Evolutionary conservation across 2,888 invertebrate species (phyloP), one percentile per base, ranked within the genome.

Genomic region (Drosophila diplacantha): DNA sequence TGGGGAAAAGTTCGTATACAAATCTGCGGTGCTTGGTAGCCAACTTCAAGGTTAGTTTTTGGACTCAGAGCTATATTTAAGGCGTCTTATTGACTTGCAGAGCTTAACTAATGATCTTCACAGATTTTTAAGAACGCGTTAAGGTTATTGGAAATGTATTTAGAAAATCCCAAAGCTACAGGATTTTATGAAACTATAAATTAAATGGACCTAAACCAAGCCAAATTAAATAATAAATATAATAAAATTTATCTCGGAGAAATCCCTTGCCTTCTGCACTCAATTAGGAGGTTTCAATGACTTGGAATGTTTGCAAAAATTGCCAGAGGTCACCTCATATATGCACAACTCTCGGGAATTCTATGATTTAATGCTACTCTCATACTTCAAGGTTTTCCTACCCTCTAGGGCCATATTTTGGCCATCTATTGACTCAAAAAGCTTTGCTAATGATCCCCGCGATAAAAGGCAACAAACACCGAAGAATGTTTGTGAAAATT

Each of bases 1-100:
- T 20, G 20, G 22, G 47, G 46, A 61, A 61, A 63, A 53, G 61
- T 63, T 54, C 53, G 29, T 18, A 29, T 31, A 29, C 12, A 24
- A 31, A 52, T 53, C 9, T 20, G 18, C 14, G 44, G 20, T 46
- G 16, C 8, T 32, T 14, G 44, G 29, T 53, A 50, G 31, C 29
- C 24, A 69, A 47, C 59, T 47, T 73, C 77, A 75, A 75, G 77
- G 75, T 72, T 74, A 64, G 47, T 31, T 34, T 31, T 29, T 41
- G 9, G n/a, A 14, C 32, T 49, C 20, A 16, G 5, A 55, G n/a
- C 29, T 55, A 37, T 55, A 49, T 47, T 55, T 50, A 49, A 20
- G n/a, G 37, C 37, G 24, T 63, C 56, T 39, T n/a, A 18, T 26
- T 16, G 20, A 26, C 18, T 35, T 38, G 12, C 14, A 54, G 20